A percentile compares a stretch with the other conserved stretches of the same genome.
These are phyloP conservation scores for Hemichromis elongatus DNA, from an alignment of 2,113 vertebrate genomes.

Conservation along the genomic window DNA sequence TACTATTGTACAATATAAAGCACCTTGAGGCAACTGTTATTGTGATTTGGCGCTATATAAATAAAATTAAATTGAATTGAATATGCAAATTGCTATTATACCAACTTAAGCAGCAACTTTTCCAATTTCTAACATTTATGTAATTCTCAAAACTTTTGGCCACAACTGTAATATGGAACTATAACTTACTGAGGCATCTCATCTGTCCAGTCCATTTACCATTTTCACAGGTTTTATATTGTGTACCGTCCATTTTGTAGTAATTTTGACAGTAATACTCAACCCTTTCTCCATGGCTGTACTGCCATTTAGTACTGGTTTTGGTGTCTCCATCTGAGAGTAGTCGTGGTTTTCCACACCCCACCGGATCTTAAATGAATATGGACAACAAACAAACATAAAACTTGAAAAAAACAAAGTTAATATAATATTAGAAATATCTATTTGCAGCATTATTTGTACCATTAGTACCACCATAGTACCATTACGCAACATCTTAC, in stretches of 20 bases:
- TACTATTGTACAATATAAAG: no score
- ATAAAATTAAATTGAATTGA: no score
- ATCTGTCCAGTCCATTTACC: background rate
- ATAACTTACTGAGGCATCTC: background rate
- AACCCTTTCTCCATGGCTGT: background rate
- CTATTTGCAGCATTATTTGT: background rate
- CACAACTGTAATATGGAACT: background rate
- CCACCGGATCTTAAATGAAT: background rate
- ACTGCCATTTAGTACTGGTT: rapidly evolving
- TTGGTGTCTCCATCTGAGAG: slow-evolving; percentile 2
- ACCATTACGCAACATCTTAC: background rate
- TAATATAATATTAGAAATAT: background rate
- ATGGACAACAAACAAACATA: background rate
- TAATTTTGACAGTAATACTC: background rate
- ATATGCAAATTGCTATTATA: no score
- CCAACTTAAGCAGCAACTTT: no score
- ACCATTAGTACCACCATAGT: background rate
- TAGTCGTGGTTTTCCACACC: background rate
- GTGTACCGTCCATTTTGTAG: background rate
- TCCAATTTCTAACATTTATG: no score
- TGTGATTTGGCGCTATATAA: no score
- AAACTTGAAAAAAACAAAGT: background rate
- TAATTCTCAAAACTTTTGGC: no score
- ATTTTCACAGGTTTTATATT: background rate
- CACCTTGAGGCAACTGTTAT: no score